Percentiles rank a stretch among this genome's conserved stretches.
These are phyloP conservation scores for Sebastes melanostomus DNA, from an alignment of 2,797 vertebrate species.

Conservation along the genomic window DNA sequence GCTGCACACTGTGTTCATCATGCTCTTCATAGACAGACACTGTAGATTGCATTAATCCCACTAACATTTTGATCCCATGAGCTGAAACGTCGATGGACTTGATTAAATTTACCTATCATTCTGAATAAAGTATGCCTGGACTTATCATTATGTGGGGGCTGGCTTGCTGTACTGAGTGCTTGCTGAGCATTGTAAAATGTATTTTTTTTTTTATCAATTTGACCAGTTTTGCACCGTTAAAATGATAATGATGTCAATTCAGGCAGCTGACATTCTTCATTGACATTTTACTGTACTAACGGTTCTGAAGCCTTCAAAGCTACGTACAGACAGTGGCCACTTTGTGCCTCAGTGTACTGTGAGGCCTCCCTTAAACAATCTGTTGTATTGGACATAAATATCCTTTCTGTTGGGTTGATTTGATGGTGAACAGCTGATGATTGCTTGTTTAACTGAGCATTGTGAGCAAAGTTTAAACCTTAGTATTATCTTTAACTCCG, in stretches of 20 bases:
- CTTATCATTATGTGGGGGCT: conserved; percentile 16
- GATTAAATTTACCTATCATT: conserved; percentile 45
- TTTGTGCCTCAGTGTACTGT: neutral
- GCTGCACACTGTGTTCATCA: conserved; percentile 50
- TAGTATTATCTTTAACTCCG: neutral
- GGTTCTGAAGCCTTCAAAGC: neutral
- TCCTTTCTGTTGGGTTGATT: neutral
- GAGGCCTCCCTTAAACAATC: neutral
- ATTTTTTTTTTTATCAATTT: conserved; percentile 8
- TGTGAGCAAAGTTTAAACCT: neutral
- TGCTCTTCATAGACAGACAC: conserved; percentile 31
- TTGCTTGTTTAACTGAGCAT: neutral
- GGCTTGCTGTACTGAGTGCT: neutral
- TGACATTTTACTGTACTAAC: neutral
- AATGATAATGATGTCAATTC: conserved; percentile 5
- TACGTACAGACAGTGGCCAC: neutral
- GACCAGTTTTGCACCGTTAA: neutral
- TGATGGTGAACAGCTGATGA: neutral
- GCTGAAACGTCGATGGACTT: conserved; percentile 34
- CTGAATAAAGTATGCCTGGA: conserved; percentile 1
- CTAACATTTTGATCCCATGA: conserved; percentile 44
- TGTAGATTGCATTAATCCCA: conserved; percentile 37
- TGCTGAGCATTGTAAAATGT: neutral
- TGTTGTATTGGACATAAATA: neutral
- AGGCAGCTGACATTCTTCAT: neutral